These are phyloP conservation scores for Mormyrus iriodes DNA, from an alignment of 2,113 vertebrate species.

Conservation along the genomic window DNA sequence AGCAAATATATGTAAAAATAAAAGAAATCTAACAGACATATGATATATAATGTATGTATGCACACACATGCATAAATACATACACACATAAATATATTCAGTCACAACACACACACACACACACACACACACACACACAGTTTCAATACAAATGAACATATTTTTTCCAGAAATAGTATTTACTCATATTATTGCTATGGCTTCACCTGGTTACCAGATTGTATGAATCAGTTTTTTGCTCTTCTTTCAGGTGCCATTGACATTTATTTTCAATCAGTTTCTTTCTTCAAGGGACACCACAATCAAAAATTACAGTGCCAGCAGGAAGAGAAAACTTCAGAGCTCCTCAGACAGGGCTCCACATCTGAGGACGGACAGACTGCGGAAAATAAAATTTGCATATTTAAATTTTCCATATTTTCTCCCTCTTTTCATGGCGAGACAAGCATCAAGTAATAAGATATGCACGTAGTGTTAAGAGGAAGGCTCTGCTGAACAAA, in stretches of 20 bases:
- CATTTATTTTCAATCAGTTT: not conserved
- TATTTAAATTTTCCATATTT: conserved; percentile 13
- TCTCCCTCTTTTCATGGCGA: conserved; percentile 40
- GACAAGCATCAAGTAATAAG: conserved; percentile 64
- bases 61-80: not conserved
- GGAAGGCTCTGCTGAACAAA: conserved; percentile 87
- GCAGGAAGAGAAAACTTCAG: not conserved
- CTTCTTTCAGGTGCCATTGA: not conserved
- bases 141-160: not conserved
- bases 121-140: not conserved
- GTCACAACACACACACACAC: not conserved
- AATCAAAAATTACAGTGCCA: not conserved
- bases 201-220: not conserved
- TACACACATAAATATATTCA: not conserved
- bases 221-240: not conserved
- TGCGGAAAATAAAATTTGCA: not conserved
- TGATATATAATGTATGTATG: too few species aligned
- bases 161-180: not conserved
- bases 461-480: conserved; percentile 73
- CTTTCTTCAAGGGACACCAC: not conserved
- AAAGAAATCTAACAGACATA: too few species aligned
- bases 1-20: not conserved
- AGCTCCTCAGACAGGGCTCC: not conserved
- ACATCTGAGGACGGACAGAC: not conserved
- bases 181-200: not conserved